These are phyloP conservation scores for Nomada hirtipes DNA, from an alignment of 2,888 invertebrate species.

Conservation along the genomic window DNA sequence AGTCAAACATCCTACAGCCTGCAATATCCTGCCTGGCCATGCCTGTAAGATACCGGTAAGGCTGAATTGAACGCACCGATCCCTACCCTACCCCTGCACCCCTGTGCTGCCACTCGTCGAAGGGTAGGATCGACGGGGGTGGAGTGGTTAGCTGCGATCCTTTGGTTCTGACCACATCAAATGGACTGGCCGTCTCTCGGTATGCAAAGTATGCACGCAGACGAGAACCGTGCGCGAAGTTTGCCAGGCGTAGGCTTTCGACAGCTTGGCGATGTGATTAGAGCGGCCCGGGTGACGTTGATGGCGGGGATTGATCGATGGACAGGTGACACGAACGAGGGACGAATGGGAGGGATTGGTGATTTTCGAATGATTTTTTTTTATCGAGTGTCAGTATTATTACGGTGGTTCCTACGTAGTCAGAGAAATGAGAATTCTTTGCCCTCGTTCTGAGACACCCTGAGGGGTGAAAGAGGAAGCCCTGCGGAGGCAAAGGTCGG, in stretches of 20 bases:
- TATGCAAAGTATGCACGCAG: slow-evolving; percentile 73
- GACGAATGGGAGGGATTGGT: slow-evolving; percentile 9
- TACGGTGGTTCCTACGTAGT: too few relatives aligned
- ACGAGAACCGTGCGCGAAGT: slow-evolving; percentile 50
- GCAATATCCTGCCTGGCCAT: slow-evolving; percentile 78
- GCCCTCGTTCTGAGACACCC: too few relatives aligned
- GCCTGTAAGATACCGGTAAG: slow-evolving; percentile 77
- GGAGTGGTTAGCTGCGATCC: slow-evolving; percentile 36
- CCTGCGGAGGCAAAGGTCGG: too few relatives aligned
- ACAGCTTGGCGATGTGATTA: slow-evolving; percentile 45
- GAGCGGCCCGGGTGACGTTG: slow-evolving; percentile 45
- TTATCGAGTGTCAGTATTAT: too few relatives aligned
- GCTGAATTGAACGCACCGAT: slow-evolving; percentile 67
- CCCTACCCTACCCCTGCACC: not conserved
- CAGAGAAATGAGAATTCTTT: too few relatives aligned
- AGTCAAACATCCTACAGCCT: slow-evolving; percentile 80
- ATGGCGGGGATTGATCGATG: slow-evolving; percentile 24
- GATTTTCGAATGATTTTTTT: too few relatives aligned
- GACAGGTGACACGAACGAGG: too few relatives aligned
- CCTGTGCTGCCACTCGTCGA: slow-evolving; percentile 24
- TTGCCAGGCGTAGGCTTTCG: slow-evolving; percentile 46
- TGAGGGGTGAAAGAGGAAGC: too few relatives aligned
- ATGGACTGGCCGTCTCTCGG: slow-evolving; percentile 68
- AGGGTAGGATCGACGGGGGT: slow-evolving; percentile 8
- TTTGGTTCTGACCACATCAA: slow-evolving; percentile 77